Evolutionary conservation across 2,888 invertebrate species (phyloP), one percentile per base, ranked within the genome.

Genomic region (Heliconius charithonia): DNA sequence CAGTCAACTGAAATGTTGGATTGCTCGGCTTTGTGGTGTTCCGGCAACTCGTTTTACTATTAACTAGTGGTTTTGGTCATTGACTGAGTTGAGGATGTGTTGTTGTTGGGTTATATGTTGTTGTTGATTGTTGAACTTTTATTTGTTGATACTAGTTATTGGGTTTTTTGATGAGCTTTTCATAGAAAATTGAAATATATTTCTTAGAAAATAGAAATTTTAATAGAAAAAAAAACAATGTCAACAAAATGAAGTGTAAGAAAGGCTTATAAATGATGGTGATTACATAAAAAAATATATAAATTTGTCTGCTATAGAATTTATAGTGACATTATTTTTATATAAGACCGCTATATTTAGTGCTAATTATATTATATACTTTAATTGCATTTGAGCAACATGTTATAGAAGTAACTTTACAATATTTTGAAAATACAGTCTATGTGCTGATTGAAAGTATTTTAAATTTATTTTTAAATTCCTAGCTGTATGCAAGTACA

Each of bases 1-100:
- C 85, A 84, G 85, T 84, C 87, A 89, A 89, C 87, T 88, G 86
- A 88, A 87, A 87, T 87, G 83, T 86, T 85, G 83, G 85, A 85
- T 83, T 85, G 82, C 83, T 81, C 81, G 75, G 79, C 83, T 84
- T 83, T 81, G 80, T 81, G 82, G 79, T 80, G 80, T 82, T 79
- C 80, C 81, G 80, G 76, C 66, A 82, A 83, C 83, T 83, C 77
- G 82, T 82, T 84, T 83, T 72, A 62, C 79, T 56, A 75, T 27
- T 62, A 72, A 25, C 32, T 56, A 62, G 65, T 59, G 29, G 56
- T 72, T 72, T 72, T 71, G 27, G 76, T 67, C 66, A 76, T 25
- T 62, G 32, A 51, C 29, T 63, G 65, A 27, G 13, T 62, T 70
- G 22, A 25, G 22, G 19, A 22, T 45, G 45, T 45, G 2, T 37